phyloP scores from a whole-genome alignment of 1,140 invertebrate species.

The Cotesia vestalis region DNA sequence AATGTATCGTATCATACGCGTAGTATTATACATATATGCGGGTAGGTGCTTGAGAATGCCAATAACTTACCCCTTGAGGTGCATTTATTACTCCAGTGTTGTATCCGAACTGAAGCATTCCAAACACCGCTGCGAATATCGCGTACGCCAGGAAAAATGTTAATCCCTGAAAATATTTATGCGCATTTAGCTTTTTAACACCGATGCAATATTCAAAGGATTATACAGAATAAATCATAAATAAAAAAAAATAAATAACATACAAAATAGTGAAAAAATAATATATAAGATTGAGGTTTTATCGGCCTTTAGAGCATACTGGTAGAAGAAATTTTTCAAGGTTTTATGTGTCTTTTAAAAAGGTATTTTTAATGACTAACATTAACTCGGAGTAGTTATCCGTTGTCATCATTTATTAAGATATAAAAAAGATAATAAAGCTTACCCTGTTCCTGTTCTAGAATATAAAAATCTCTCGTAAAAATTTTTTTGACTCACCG shows the following conservation, averaged over 20 bases:
- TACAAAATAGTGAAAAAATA: neutral
- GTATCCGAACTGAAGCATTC: constrained; percentile 99
- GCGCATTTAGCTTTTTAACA: constrained; percentile 15
- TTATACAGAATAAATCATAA: constrained; percentile 45
- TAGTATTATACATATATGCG: neutral
- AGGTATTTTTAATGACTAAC: no score
- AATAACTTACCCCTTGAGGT: constrained; percentile 78
- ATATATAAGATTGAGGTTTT: no score
- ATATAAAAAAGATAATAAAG: no score
- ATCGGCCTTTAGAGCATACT: neutral
- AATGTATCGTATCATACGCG: neutral
- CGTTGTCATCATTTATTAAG: no score
- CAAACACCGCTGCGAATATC: constrained; percentile 91
- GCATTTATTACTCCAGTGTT: constrained; percentile 99
- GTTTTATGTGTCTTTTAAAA: no score
- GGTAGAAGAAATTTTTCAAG: no score
- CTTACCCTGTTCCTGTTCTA: no score
- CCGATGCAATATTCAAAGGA: neutral
- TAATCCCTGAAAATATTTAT: constrained; percentile 75
- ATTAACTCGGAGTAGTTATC: no score
- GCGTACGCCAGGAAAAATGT: constrained; percentile 92
- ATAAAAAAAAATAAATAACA: constrained; percentile 22
- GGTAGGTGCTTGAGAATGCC: neutral
- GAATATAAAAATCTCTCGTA: no score
- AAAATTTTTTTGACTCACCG: no score